Evolutionary conservation across 1,140 invertebrate genomes (phyloP).

Genomic region (Polyergus mexicanus): DNA sequence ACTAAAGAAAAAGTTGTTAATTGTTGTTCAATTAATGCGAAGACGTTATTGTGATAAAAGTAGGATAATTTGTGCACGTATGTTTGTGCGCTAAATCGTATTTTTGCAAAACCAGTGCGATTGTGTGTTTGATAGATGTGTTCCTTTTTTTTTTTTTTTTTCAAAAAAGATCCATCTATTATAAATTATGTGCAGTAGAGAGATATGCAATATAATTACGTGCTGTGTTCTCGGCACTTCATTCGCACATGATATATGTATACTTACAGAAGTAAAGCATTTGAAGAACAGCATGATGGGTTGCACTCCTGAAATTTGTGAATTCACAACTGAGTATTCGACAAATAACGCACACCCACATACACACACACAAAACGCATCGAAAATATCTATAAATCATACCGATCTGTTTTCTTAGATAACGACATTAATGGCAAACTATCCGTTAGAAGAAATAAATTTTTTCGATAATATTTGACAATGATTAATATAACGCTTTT

Average conservation of each 20-base stretch:
- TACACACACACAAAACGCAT: not conserved
- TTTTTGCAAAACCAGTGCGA: not conserved
- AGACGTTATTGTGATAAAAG: not conserved
- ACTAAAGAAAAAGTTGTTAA: not conserved
- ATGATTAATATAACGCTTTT: not conserved
- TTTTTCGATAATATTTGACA: not conserved
- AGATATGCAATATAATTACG: constrained; percentile 48
- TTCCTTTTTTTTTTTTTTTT: not conserved
- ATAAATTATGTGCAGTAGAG: constrained; percentile 48
- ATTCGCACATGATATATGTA: constrained; percentile 18
- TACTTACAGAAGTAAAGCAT: constrained; percentile 72
- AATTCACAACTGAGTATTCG: constrained; percentile 67
- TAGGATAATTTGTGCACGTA: not conserved
- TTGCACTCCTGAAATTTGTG: constrained; percentile 69
- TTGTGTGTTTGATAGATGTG: not conserved
- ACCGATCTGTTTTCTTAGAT: not conserved
- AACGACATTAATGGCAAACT: not conserved
- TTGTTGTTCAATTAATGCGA: not conserved
- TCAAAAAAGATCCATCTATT: not conserved
- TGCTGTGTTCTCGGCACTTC: constrained; percentile 44
- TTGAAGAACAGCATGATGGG: constrained; percentile 73
- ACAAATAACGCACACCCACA: not conserved
- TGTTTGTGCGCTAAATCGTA: constrained; percentile 7
- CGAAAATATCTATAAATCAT: constrained; percentile 8
- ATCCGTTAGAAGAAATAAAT: not conserved